Evolutionary conservation across 2,113 vertebrate genomes (phyloP).

Genomic region (Caloenas nicobarica): DNA sequence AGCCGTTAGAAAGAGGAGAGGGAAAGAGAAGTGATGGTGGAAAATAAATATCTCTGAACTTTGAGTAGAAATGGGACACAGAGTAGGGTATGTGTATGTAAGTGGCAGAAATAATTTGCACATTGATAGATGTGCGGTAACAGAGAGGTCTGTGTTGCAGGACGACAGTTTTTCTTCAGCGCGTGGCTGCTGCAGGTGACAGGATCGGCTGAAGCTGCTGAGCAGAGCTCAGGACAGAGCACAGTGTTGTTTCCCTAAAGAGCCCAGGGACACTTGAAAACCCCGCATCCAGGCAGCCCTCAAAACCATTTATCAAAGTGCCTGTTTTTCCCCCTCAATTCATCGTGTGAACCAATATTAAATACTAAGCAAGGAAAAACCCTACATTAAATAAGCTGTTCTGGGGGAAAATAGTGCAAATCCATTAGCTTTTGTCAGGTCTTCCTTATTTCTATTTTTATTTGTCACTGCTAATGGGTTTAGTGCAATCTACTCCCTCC

Average conservation of each 20-base stretch:
- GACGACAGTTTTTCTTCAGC: neutral
- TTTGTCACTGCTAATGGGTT: slow-evolving; percentile 45
- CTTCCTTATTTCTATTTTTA: slow-evolving; percentile 8
- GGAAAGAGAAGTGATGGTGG: neutral
- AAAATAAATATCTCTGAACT: neutral
- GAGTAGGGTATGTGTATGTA: neutral
- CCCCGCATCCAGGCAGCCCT: neutral
- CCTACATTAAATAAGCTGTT: neutral
- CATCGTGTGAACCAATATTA: neutral
- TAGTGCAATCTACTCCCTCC: neutral
- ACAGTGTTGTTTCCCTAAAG: neutral
- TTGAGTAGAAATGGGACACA: neutral
- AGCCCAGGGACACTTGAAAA: neutral
- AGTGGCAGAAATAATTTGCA: neutral
- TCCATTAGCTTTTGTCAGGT: slow-evolving; percentile 8
- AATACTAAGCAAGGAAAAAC: neutral
- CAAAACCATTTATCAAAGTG: neutral
- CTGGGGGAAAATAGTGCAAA: neutral
- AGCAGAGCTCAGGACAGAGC: neutral
- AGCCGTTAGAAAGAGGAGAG: neutral
- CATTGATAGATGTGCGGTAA: neutral
- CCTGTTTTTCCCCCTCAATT: neutral
- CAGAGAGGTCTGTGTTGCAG: neutral
- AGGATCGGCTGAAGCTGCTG: neutral
- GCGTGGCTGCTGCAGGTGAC: neutral